phyloP scores from a whole-genome alignment of 2,113 vertebrate genomes.

The Hemichromis elongatus region DNA sequence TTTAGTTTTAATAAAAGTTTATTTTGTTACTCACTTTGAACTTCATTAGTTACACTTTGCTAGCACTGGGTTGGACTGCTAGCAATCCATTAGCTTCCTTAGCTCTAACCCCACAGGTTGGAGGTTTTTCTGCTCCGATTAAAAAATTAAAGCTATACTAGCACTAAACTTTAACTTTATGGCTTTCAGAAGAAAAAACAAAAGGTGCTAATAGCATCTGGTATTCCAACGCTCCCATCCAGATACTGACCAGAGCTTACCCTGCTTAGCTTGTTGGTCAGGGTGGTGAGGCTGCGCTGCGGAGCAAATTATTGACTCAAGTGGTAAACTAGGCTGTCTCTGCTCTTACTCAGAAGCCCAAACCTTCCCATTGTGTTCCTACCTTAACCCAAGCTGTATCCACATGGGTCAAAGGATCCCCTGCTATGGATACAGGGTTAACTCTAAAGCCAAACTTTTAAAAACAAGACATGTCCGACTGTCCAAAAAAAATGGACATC shows the following conservation, averaged over 20 bases:
- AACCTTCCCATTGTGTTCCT: background rate
- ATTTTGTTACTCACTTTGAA: background rate
- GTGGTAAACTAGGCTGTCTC: background rate
- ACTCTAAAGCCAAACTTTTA: background rate
- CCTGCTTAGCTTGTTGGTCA: background rate
- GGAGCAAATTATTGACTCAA: background rate
- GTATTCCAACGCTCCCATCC: accelerated
- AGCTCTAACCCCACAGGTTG: accelerated
- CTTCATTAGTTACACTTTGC: background rate
- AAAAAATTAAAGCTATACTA: background rate
- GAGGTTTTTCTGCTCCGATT: accelerated
- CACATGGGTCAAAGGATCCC: accelerated
- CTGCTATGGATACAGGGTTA: accelerated
- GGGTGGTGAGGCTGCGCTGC: background rate
- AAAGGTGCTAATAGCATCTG: background rate
- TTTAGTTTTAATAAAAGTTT: background rate
- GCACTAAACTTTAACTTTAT: background rate
- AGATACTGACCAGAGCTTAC: background rate
- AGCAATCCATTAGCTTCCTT: background rate
- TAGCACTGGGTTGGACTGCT: background rate
- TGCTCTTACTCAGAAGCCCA: background rate
- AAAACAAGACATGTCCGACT: background rate
- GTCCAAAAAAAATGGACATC: background rate
- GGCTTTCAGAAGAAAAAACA: accelerated
- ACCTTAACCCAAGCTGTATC: background rate